Evolutionary conservation across 2,797 vertebrate species (phyloP).

Genomic region (Oreochromis mossambicus): DNA sequence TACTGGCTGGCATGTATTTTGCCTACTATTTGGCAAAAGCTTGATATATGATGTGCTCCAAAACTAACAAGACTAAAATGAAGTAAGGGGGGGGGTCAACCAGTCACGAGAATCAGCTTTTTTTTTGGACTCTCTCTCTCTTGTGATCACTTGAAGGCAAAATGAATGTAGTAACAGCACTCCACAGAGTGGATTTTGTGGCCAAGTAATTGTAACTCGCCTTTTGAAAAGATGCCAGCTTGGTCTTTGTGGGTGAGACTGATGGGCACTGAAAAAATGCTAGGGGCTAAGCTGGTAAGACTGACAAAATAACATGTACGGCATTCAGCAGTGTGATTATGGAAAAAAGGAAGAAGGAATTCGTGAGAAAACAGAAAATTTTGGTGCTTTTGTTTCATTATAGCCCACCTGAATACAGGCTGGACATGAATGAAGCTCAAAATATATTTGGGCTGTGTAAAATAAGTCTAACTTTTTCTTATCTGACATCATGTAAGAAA

Average conservation of each 20-base stretch:
- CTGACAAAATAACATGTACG: not conserved
- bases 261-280: not conserved
- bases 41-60: not conserved
- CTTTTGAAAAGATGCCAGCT: not conserved
- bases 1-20: not conserved
- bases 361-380: not conserved
- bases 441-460: not conserved
- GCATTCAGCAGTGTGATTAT: not conserved
- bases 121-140: not conserved
- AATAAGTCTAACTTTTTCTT: too few relatives aligned
- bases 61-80: not conserved
- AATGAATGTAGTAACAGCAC: not conserved
- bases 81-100: fast-evolving
- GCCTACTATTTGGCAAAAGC: not conserved
- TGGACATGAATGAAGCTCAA: not conserved
- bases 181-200: not conserved
- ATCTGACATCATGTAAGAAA: not conserved
- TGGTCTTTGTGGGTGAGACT: not conserved
- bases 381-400: not conserved
- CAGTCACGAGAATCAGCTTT: not conserved
- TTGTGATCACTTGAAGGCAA: not conserved
- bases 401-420: not conserved
- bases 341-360: not conserved
- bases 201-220: not conserved
- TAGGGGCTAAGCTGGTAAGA: not conserved